Percentiles rank a stretch among this genome's conserved stretches.
Evolutionary conservation across 1,140 invertebrate genomes (phyloP).

Genomic region (Magallana ariakensis): DNA sequence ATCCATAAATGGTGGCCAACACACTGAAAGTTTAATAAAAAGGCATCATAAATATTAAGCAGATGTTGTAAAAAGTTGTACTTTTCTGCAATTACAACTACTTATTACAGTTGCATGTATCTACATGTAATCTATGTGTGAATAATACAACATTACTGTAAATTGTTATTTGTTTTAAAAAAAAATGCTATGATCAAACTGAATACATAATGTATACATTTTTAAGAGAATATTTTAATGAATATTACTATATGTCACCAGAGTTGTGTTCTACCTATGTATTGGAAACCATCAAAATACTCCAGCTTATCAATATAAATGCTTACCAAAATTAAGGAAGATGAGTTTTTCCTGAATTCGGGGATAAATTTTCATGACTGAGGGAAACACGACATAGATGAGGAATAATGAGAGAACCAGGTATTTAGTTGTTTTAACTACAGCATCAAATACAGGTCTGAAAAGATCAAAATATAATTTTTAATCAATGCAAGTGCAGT

Average conservation of each 20-base stretch:
- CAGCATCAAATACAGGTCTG: conserved; percentile 14
- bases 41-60: neutral
- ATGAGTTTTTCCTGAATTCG: conserved; percentile 71
- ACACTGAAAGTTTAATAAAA: conserved; percentile 61
- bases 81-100: no score
- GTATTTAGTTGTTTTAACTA: conserved; percentile 19
- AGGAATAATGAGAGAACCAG: conserved; percentile 41
- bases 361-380: conserved; percentile 65
- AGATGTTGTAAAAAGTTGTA: no score
- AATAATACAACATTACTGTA: no score
- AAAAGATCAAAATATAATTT: conserved; percentile 12
- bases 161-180: no score
- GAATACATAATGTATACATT: no score
- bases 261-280: no score
- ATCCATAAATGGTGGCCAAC: conserved; percentile 77
- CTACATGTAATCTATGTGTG: no score
- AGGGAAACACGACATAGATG: conserved; percentile 64
- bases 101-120: no score
- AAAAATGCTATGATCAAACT: no score
- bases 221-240: no score
- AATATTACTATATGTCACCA: no score
- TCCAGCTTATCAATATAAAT: neutral
- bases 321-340: conserved; percentile 72
- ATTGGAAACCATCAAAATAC: no score
- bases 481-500: neutral